These are phyloP conservation scores for Lasius platythorax DNA, from an alignment of 2,888 invertebrate species.

Conservation along the genomic window DNA sequence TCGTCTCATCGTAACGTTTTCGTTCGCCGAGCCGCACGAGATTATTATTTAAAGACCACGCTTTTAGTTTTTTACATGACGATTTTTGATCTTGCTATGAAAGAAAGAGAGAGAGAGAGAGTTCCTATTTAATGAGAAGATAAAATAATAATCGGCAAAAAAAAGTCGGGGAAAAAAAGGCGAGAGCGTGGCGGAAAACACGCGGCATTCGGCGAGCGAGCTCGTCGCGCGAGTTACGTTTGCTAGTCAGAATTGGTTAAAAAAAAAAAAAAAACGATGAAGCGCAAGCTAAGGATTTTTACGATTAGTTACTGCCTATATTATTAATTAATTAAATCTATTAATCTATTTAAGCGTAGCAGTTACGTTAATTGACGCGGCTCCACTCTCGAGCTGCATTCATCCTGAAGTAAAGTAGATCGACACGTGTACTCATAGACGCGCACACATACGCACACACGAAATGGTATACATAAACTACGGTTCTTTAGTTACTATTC, in stretches of 20 bases:
- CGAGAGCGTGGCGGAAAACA: conserved; percentile 46
- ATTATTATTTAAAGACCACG: conserved; percentile 46
- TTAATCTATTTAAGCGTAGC: conserved; percentile 62
- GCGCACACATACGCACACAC: conserved; percentile 8
- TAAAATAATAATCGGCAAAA: conserved; percentile 13
- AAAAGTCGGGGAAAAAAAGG: background rate
- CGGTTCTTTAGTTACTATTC: conserved; percentile 85
- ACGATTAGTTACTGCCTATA: conserved; percentile 73
- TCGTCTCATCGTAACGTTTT: conserved; percentile 69
- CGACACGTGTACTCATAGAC: background rate
- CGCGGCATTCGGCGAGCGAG: conserved; percentile 79
- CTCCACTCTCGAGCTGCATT: conserved; percentile 73
- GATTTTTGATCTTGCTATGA: conserved; percentile 46
- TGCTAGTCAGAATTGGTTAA: conserved; percentile 85
- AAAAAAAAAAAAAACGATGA: conserved; percentile 67
- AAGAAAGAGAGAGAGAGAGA: conserved; percentile 57
- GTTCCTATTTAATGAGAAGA: conserved; percentile 60
- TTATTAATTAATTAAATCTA: conserved; percentile 67
- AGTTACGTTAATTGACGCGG: conserved; percentile 54
- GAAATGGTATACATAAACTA: conserved; percentile 74
- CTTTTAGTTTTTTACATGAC: background rate
- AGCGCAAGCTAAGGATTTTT: conserved; percentile 77
- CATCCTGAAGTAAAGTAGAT: conserved; percentile 75
- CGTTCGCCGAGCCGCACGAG: conserved; percentile 67
- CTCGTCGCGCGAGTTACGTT: conserved; percentile 82